These are phyloP conservation scores for Caenorhabditis remanei DNA, from an alignment of 1,140 invertebrate species.

Conservation along the genomic window DNA sequence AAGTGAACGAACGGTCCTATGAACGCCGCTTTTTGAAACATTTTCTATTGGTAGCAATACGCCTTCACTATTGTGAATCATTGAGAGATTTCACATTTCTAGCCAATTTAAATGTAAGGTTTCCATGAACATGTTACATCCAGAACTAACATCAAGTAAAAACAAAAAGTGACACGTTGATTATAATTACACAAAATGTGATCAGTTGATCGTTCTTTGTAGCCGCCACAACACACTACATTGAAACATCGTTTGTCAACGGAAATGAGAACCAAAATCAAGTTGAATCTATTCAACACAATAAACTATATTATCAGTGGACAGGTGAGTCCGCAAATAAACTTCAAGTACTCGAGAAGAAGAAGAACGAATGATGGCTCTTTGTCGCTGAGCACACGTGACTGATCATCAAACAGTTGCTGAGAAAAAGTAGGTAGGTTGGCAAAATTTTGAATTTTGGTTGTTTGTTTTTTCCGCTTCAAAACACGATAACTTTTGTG, in stretches of 20 bases:
- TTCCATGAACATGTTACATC: too few species aligned
- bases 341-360: background rate
- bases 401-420: conserved; percentile 41
- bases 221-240: conserved; percentile 22
- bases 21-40: too few species aligned
- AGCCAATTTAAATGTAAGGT: too few species aligned
- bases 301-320: conserved; percentile 16
- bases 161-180: background rate
- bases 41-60: too few species aligned
- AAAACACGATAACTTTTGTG: background rate
- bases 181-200: background rate
- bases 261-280: background rate
- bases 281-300: background rate
- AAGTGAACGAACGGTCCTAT: too few species aligned
- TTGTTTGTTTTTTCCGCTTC: conserved; percentile 5
- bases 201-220: conserved; percentile 34
- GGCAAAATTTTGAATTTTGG: conserved; percentile 1
- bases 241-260: background rate
- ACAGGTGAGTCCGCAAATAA: background rate
- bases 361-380: background rate
- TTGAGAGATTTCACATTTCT: too few species aligned
- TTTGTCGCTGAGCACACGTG: conserved; percentile 35
- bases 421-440: background rate
- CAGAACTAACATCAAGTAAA: too few species aligned
- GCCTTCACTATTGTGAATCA: too few species aligned